Percentiles rank a stretch among this genome's conserved stretches.
These are phyloP conservation scores for Laodelphax striatellus DNA, from an alignment of 1,140 invertebrate genomes.

Conservation along the genomic window DNA sequence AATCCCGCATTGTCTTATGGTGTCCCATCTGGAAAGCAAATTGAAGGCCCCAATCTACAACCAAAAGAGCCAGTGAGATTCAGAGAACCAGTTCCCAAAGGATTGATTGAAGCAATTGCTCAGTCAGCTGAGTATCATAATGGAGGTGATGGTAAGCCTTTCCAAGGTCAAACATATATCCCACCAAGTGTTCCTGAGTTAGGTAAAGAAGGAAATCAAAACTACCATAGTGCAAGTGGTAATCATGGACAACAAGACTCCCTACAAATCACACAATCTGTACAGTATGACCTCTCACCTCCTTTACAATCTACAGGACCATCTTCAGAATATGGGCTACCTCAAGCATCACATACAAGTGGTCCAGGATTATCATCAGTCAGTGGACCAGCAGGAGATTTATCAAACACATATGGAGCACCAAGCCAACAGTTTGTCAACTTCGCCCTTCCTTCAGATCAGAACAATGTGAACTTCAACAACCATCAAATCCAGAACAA, in stretches of 20 bases:
- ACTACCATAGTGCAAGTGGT: slow-evolving; percentile 23
- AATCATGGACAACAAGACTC: slow-evolving; percentile 7
- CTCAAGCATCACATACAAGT: neutral
- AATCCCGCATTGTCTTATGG: slow-evolving; percentile 12
- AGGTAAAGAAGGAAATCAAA: slow-evolving; percentile 25
- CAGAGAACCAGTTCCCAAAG: slow-evolving; percentile 52
- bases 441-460: neutral
- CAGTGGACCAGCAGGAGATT: slow-evolving; percentile 8
- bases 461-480: neutral
- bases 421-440: slow-evolving; percentile 5
- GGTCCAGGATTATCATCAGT: neutral
- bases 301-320: slow-evolving; percentile 12
- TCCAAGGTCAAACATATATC: slow-evolving; percentile 41
- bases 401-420: slow-evolving; percentile 10
- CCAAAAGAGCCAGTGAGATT: slow-evolving; percentile 51
- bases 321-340: neutral
- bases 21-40: slow-evolving; percentile 24
- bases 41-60: slow-evolving; percentile 26
- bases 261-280: slow-evolving; percentile 12
- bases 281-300: slow-evolving; percentile 15
- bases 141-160: slow-evolving; percentile 31
- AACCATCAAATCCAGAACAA: neutral
- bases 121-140: slow-evolving; percentile 28
- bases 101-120: slow-evolving; percentile 48
- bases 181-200: slow-evolving; percentile 48